A percentile compares a stretch with the other conserved stretches of the same genome.
Evolutionary conservation across 2,888 invertebrate genomes (phyloP).

Genomic region (Tenthredo livida): DNA sequence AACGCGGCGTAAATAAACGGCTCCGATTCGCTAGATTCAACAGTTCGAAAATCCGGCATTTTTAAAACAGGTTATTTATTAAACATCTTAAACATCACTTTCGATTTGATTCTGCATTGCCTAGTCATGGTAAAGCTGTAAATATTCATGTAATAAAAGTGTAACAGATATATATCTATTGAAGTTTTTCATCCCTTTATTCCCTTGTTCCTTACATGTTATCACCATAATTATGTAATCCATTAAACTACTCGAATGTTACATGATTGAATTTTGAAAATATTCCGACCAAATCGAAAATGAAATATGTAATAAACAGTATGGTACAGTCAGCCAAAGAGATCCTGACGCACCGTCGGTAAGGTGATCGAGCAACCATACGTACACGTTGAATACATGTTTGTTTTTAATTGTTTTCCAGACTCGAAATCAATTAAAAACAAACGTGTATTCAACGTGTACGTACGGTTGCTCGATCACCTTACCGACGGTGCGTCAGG

Average conservation of each 20-base stretch:
- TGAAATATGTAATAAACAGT: neutral
- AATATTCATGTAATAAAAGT: neutral
- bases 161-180: neutral
- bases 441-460: too few relatives aligned
- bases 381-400: too few relatives aligned
- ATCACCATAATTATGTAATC: neutral
- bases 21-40: slow-evolving; percentile 1
- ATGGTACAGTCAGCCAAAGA: too few relatives aligned
- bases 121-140: neutral
- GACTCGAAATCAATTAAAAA: too few relatives aligned
- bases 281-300: neutral
- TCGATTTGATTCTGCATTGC: neutral
- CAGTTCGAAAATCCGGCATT: neutral
- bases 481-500: too few relatives aligned
- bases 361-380: too few relatives aligned
- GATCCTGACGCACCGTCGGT: too few relatives aligned
- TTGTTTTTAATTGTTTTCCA: too few relatives aligned
- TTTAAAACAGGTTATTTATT: slow-evolving; percentile 15
- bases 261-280: neutral
- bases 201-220: neutral
- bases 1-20: neutral
- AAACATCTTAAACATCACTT: neutral
- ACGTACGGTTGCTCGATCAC: too few relatives aligned
- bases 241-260: neutral
- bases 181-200: neutral